Conservation (phyloP, 2,888 invertebrate species). For the Euzetes globulus region DNA sequence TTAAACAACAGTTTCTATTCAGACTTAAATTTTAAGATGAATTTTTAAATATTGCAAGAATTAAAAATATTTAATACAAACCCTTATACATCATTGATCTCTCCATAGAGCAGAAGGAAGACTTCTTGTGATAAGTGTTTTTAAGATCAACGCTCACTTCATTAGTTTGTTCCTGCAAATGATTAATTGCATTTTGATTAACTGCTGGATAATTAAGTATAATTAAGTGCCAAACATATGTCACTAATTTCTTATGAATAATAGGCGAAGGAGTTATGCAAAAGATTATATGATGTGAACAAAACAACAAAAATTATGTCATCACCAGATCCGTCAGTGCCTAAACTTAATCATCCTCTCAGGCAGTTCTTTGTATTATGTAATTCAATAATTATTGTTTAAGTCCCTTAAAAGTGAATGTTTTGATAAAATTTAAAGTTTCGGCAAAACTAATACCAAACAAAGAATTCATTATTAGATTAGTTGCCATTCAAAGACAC, state of each 20-base stretch:
- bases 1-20: no score
- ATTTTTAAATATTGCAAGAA: not conserved
- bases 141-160: conserved; percentile 15
- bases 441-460: not conserved
- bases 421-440: not conserved
- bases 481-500: not conserved
- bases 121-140: conserved; percentile 2
- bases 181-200: conserved; percentile 23
- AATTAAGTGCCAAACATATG: conserved; percentile 22
- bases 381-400: conserved; percentile 17
- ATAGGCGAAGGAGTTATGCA: not conserved
- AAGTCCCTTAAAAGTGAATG: not conserved
- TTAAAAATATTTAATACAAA: not conserved
- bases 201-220: conserved; percentile 21
- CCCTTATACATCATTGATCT: conserved; percentile 19
- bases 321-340: not conserved
- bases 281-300: not conserved
- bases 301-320: not conserved
- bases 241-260: conserved; percentile 25
- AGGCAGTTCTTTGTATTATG: not conserved
- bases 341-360: not conserved
- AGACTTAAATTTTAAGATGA: no score
- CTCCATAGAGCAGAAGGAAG: conserved; percentile 10
- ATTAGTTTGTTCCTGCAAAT: conserved; percentile 16
- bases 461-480: conserved; percentile 17